Evolutionary conservation across 2,888 invertebrate genomes (phyloP).

Genomic region (Polydrusus cervinus): DNA sequence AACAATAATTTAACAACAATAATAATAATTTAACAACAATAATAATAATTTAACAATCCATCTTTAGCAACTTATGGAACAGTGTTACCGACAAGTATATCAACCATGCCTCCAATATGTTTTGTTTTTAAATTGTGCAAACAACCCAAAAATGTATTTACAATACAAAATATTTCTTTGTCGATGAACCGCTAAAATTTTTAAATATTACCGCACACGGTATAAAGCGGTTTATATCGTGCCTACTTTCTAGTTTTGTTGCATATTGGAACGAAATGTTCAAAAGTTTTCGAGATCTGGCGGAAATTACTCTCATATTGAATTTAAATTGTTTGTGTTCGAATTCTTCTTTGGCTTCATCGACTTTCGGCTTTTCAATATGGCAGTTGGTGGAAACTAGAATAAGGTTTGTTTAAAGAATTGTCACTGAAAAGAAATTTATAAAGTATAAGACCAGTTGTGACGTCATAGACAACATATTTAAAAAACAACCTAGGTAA

Average conservation of each 20-base stretch:
- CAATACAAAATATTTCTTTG: too few species aligned
- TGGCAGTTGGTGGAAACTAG: neutral
- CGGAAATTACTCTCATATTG: slow-evolving; percentile 11
- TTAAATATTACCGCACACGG: too few species aligned
- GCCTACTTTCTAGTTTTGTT: neutral
- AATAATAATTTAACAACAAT: too few species aligned
- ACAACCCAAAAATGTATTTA: too few species aligned
- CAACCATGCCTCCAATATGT: too few species aligned
- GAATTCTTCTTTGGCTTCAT: neutral
- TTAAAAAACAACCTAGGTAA: too few species aligned
- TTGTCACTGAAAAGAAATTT: neutral
- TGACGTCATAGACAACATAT: neutral
- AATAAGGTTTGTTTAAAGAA: neutral
- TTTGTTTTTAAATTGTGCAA: too few species aligned
- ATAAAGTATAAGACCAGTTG: neutral
- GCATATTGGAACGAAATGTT: slow-evolving; percentile 1
- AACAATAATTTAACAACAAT: too few species aligned
- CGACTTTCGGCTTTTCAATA: slow-evolving; percentile 6
- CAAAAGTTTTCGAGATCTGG: neutral
- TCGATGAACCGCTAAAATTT: too few species aligned
- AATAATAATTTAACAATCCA: too few species aligned
- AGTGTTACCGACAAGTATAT: too few species aligned
- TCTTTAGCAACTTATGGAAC: too few species aligned
- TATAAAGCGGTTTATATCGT: neutral
- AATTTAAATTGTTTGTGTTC: slow-evolving; percentile 22